Percentiles rank a stretch among this genome's conserved stretches.
Conservation (phyloP, 2,113 vertebrate genomes). For the Artemisiospiza belli region DNA sequence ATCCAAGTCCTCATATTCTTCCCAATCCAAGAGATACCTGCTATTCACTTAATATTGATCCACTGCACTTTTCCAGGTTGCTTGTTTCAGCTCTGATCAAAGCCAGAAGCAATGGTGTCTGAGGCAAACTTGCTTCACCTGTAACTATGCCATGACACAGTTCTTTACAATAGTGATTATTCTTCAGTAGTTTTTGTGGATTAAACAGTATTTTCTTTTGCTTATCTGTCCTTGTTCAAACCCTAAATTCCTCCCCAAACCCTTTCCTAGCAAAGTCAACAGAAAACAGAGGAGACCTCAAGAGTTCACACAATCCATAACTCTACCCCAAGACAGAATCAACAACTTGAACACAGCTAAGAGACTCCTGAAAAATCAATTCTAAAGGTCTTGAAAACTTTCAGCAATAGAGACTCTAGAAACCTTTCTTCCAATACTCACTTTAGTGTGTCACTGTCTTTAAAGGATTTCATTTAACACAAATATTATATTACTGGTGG, state of each 20-base stretch:
- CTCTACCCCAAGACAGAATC: background rate
- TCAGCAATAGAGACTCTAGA: background rate
- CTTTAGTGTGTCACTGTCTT: background rate
- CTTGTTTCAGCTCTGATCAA: background rate
- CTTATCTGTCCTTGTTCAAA: background rate
- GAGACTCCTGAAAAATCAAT: background rate
- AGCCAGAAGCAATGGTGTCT: background rate
- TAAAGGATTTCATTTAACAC: background rate
- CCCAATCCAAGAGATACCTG: background rate
- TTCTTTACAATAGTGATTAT: background rate
- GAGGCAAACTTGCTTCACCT: background rate
- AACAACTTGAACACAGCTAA: background rate
- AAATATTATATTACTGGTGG: background rate
- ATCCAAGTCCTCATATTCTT: background rate
- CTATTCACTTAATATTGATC: background rate
- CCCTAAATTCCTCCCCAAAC: background rate
- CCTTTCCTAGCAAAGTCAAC: background rate
- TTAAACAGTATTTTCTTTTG: background rate
- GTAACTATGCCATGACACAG: background rate
- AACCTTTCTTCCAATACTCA: background rate
- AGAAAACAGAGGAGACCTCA: background rate
- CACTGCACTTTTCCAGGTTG: background rate
- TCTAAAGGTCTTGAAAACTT: background rate
- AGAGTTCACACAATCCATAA: background rate
- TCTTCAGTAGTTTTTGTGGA: background rate